A percentile compares a stretch with the other conserved stretches of the same genome.
Conservation (phyloP, 1,140 invertebrate genomes). For the Magallana angulata region DNA sequence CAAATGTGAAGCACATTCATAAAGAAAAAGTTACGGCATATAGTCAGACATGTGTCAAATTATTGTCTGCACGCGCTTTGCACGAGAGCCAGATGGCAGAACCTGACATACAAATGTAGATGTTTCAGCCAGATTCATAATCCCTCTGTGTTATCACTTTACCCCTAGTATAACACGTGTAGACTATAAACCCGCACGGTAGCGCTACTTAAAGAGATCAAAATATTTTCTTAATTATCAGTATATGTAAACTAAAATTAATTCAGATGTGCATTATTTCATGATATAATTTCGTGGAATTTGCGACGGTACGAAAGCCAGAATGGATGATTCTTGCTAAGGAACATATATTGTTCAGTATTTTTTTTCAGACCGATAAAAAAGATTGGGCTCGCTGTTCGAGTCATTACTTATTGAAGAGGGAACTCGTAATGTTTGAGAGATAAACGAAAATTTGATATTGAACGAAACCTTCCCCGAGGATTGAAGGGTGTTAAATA, state of each 20-base stretch:
- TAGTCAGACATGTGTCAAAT: constrained; percentile 24
- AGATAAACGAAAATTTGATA: constrained; percentile 37
- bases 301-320: not conserved
- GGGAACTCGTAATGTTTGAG: constrained; percentile 9
- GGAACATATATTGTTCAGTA: not conserved
- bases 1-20: constrained; percentile 5
- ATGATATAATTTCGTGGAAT: not conserved
- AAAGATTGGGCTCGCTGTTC: constrained; percentile 12
- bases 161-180: constrained; percentile 4
- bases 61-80: constrained; percentile 1
- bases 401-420: constrained; percentile 36
- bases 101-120: not conserved
- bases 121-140: constrained; percentile 1
- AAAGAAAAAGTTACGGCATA: not conserved
- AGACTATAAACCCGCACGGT: not conserved
- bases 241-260: constrained; percentile 18
- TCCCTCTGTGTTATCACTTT: not conserved
- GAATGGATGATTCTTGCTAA: not conserved
- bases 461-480: constrained; percentile 5
- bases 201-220: constrained; percentile 15
- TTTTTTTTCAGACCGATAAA: constrained; percentile 18
- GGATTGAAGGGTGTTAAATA: constrained; percentile 21
- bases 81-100: constrained; percentile 28
- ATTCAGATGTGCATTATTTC: not conserved
- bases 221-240: constrained; percentile 24